Conservation (phyloP, 2,113 vertebrate genomes). For the Chaetorhynchus papuensis region DNA sequence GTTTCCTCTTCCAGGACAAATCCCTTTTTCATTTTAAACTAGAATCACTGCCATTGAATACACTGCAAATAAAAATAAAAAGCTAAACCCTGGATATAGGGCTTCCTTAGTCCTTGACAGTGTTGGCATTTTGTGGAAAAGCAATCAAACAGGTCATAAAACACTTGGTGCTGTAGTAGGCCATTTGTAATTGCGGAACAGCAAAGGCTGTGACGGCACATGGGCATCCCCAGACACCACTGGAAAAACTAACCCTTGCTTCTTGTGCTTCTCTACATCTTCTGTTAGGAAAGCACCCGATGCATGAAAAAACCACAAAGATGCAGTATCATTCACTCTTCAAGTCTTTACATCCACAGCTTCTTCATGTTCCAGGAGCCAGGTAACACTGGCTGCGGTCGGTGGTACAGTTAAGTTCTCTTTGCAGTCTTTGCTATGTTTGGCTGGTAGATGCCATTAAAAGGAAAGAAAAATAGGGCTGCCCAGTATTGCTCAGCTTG, state of each 20-base stretch:
- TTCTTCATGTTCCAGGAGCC: background rate
- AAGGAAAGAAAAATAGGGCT: background rate
- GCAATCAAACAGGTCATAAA: background rate
- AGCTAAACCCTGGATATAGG: background rate
- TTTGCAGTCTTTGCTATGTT: background rate
- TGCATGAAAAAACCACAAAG: background rate
- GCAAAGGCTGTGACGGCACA: background rate
- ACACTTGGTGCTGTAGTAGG: background rate
- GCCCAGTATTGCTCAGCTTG: background rate
- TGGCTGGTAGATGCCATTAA: background rate
- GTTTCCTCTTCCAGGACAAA: constrained; percentile 5
- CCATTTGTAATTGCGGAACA: background rate
- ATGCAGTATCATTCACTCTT: background rate
- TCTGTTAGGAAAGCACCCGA: background rate
- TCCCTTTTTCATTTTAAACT: background rate
- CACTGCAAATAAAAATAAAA: background rate
- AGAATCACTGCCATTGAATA: background rate
- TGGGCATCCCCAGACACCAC: fast-evolving
- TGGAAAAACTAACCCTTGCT: background rate
- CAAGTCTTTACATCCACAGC: background rate
- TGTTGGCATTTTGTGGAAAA: constrained; percentile 24
- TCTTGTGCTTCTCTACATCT: background rate
- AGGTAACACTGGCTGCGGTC: background rate
- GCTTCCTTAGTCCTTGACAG: background rate
- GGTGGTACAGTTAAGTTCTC: background rate